A percentile compares a stretch with the other conserved stretches of the same genome.
These are phyloP conservation scores for Scotopteryx bipunctaria DNA, from an alignment of 2,888 invertebrate genomes.

Conservation along the genomic window DNA sequence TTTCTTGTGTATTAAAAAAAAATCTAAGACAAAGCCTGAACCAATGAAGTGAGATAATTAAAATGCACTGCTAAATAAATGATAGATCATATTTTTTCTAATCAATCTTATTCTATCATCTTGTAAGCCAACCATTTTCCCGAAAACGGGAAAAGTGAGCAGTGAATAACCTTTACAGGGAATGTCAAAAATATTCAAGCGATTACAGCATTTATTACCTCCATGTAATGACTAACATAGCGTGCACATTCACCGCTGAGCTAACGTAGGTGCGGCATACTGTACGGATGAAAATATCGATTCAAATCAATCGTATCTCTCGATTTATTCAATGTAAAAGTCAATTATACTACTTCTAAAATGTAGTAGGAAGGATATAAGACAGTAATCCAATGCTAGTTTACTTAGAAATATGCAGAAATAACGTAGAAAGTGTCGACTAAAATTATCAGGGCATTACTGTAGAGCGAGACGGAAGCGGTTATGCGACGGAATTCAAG, in stretches of 20 bases:
- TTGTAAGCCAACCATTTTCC: constrained; percentile 19
- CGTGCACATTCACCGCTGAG: constrained; percentile 24
- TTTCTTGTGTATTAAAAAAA: too few species aligned
- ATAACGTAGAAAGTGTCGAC: constrained; percentile 46
- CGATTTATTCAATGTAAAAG: constrained; percentile 1
- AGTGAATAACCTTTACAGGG: constrained; percentile 7
- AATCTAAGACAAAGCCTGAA: too few species aligned
- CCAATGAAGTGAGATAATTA: too few species aligned
- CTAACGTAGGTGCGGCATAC: constrained; percentile 34
- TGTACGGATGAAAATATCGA: constrained; percentile 31
- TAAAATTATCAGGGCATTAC: constrained; percentile 52
- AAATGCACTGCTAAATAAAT: too few species aligned
- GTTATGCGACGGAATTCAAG: constrained; percentile 59
- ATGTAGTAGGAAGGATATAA: not conserved
- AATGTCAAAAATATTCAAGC: constrained; percentile 25
- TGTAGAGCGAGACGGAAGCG: constrained; percentile 56
- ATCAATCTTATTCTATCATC: too few species aligned
- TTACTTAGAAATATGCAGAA: constrained; percentile 59
- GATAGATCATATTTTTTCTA: too few species aligned
- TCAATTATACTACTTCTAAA: constrained; percentile 1
- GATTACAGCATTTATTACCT: constrained; percentile 19
- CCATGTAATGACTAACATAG: constrained; percentile 14
- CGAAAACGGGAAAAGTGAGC: constrained; percentile 9
- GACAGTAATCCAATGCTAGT: constrained; percentile 31
- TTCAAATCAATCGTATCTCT: constrained; percentile 33